phyloP scores from a whole-genome alignment of 1,140 invertebrate genomes.

The Drosophila pachea region DNA sequence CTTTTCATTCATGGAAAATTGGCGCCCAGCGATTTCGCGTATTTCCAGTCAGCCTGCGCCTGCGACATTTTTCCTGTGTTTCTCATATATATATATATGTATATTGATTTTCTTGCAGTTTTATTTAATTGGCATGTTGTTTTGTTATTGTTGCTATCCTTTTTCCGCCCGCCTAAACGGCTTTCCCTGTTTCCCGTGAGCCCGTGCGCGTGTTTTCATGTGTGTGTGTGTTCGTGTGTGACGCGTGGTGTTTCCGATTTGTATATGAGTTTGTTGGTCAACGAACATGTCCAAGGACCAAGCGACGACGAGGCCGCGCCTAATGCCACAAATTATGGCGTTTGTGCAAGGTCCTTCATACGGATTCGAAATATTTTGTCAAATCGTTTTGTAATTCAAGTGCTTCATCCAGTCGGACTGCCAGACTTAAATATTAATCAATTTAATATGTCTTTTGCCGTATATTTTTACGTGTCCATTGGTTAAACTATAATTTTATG shows the following conservation, averaged over 20 bases:
- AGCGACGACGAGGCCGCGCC: conserved; percentile 33
- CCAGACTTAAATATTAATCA: no score
- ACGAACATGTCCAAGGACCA: conserved; percentile 72
- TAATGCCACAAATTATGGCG: conserved; percentile 51
- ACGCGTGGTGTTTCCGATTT: conserved; percentile 16
- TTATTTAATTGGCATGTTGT: conserved; percentile 76
- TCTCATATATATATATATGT: conserved; percentile 35
- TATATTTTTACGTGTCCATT: no score
- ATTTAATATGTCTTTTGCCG: no score
- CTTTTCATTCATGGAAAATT: conserved; percentile 60
- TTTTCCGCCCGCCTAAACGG: conserved; percentile 20
- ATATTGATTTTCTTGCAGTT: conserved; percentile 74
- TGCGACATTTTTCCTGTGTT: conserved; percentile 9
- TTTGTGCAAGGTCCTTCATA: conserved; percentile 52
- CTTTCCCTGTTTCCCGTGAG: neutral
- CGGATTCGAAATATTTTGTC: conserved; percentile 23
- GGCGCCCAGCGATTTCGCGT: conserved; percentile 33
- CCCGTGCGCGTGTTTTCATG: no score
- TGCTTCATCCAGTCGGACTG: conserved; percentile 6
- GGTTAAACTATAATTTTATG: no score
- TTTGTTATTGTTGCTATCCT: conserved; percentile 72
- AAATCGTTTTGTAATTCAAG: conserved; percentile 29
- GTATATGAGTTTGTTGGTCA: conserved; percentile 47
- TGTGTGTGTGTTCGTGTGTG: neutral
- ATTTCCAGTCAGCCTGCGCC: conserved; percentile 28